These are phyloP conservation scores for Etia nguti DNA, from an alignment of 2,113 vertebrate genomes.

Conservation along the genomic window DNA sequence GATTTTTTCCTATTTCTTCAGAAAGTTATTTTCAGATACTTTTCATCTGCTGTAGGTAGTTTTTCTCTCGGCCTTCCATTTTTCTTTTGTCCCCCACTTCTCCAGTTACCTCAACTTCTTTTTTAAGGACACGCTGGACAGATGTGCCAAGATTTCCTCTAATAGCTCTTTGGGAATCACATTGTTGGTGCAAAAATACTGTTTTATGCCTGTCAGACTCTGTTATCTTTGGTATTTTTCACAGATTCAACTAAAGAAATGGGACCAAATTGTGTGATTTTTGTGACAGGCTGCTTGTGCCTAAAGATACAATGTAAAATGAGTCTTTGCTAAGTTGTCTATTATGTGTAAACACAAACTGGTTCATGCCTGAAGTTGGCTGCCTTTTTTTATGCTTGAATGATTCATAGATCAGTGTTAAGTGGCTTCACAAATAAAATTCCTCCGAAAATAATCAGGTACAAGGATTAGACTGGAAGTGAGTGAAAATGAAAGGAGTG, in stretches of 20 bases:
- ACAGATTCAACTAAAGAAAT: background rate
- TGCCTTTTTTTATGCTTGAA: background rate
- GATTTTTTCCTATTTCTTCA: background rate
- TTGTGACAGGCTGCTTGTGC: background rate
- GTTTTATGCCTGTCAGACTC: background rate
- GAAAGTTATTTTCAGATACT: background rate
- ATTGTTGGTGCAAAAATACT: background rate
- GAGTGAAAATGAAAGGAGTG: background rate
- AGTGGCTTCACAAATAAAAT: background rate
- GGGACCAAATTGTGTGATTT: background rate
- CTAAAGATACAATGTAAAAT: background rate
- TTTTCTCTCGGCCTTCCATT: background rate
- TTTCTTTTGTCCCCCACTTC: background rate
- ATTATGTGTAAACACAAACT: background rate
- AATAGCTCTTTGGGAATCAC: background rate
- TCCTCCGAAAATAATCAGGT: background rate
- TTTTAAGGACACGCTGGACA: background rate
- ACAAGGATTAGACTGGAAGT: background rate
- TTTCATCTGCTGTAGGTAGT: background rate
- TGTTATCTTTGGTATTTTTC: background rate
- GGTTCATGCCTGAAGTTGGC: background rate
- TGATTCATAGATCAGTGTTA: background rate
- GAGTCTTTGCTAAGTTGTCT: background rate
- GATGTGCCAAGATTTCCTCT: background rate
- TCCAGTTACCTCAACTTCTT: background rate